Evolutionary conservation across 1,140 invertebrate species (phyloP).

Genomic region (Drosophila erecta): DNA sequence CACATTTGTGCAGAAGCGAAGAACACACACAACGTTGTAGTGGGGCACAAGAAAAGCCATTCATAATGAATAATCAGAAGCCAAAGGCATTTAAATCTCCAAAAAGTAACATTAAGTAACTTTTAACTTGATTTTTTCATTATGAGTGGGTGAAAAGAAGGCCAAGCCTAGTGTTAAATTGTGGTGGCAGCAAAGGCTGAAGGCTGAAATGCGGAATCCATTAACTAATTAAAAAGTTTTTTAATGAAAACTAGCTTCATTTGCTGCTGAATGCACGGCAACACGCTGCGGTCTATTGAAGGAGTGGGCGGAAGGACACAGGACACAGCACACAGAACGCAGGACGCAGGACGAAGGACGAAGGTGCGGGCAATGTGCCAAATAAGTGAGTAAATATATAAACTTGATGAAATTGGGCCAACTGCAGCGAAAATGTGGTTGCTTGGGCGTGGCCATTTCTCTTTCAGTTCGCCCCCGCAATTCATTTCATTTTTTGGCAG

Average conservation of each 20-base stretch:
- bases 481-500: neutral
- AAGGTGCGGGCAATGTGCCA: constrained; percentile 35
- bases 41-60: neutral
- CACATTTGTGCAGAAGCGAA: too few relatives aligned
- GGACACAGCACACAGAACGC: too few relatives aligned
- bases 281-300: constrained; percentile 52
- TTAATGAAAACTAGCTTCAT: constrained; percentile 55
- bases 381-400: constrained; percentile 52
- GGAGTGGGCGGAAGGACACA: constrained; percentile 3
- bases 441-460: constrained; percentile 40
- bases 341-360: neutral
- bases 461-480: constrained; percentile 1
- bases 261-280: constrained; percentile 50
- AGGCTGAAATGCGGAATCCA: constrained; percentile 34
- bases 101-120: constrained; percentile 20
- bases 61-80: constrained; percentile 25
- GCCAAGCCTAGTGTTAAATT: constrained; percentile 32
- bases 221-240: constrained; percentile 66
- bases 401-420: constrained; percentile 47
- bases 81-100: constrained; percentile 26
- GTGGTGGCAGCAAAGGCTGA: neutral
- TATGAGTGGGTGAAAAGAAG: constrained; percentile 14
- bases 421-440: constrained; percentile 50
- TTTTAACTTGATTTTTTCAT: constrained; percentile 31
- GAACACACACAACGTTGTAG: too few relatives aligned